A percentile compares a stretch with the other conserved stretches of the same genome.
These are phyloP conservation scores for Isaurus tuberculatus DNA, from an alignment of 92 coral and sea anemone species.

Conservation along the genomic window DNA sequence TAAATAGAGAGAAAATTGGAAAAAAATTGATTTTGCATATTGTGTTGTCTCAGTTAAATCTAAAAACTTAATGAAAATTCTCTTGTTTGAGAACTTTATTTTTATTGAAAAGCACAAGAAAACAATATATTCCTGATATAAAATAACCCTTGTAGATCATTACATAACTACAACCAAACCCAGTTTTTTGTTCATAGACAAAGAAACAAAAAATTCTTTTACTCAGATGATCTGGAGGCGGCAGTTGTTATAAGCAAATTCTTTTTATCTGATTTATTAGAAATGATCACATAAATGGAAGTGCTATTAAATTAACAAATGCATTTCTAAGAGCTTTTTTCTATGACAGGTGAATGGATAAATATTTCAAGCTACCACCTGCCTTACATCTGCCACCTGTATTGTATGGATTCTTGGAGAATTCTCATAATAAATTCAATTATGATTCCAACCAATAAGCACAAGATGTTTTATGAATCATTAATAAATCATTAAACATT, in stretches of 20 bases:
- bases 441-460: slow-evolving; percentile 77
- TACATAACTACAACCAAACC: not conserved
- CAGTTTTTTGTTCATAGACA: slow-evolving; percentile 53
- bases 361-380: slow-evolving; percentile 67
- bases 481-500: slow-evolving; percentile 91
- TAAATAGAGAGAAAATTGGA: slow-evolving; percentile 76
- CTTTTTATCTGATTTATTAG: slow-evolving; percentile 85
- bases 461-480: slow-evolving; percentile 84
- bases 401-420: slow-evolving; percentile 72
- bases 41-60: slow-evolving; percentile 76
- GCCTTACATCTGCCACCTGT: slow-evolving; percentile 81
- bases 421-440: slow-evolving; percentile 80
- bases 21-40: slow-evolving; percentile 69
- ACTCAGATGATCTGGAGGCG: slow-evolving; percentile 33
- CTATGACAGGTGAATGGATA: slow-evolving; percentile 66
- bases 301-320: slow-evolving; percentile 94
- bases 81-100: not conserved
- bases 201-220: slow-evolving; percentile 61
- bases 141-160: not conserved
- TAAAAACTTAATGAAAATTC: slow-evolving; percentile 25
- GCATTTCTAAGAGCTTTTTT: slow-evolving; percentile 81
- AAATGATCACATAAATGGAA: slow-evolving; percentile 75
- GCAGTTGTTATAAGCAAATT: slow-evolving; percentile 57
- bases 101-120: not conserved
- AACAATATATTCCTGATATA: not conserved